Evolutionary conservation across 2,888 invertebrate species (phyloP), one percentile per base, ranked within the genome.

Genomic region (Aleiodes leptofemur): DNA sequence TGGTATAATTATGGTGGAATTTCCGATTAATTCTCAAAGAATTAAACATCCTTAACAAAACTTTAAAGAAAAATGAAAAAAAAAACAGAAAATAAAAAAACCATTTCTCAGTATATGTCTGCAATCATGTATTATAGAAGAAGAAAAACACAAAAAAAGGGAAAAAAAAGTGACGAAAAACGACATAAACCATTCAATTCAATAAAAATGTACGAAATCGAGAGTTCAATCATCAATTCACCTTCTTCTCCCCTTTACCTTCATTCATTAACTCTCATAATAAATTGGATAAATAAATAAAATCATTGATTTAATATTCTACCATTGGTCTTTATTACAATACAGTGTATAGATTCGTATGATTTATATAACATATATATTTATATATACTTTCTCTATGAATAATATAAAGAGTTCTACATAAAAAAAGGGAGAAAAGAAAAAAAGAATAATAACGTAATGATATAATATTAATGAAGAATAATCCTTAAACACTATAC

Each of bases 51-150:
- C 83, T 86, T 84, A 43, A 81, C 87, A 85, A 80, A 83, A 79
- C 64, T 87, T 86, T 73, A 83, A 80, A 79, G n/a, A 23, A 23
- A 23, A 23, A 1, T 23, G 23, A 23, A 23, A 77, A 71, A 77
- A 66, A 66, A 64, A 86, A 80, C 43, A 7, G 43, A 78, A 83
- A 68, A 48, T 43, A 68, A 50, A 68, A 48, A 68, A 51, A 68
- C 43, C 16, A 85, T 85, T 86, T 86, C 85, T 86, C 85, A 85
- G 81, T 86, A 86, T 87, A 87, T 88, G 86, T 87, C 86, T 84
- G 83, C 87, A 85, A 87, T 88, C 86, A 85, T 86, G 86, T 87
- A 86, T 85, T 83, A 87, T 87, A 87, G 85, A 83, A 78, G 81
- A 83, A 16, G 16, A 53, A 53, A 68, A 86, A 85, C 82, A 43